A percentile compares a stretch with the other conserved stretches of the same genome.
Conservation (phyloP, 1,140 invertebrate genomes). For the Varroa destructor region DNA sequence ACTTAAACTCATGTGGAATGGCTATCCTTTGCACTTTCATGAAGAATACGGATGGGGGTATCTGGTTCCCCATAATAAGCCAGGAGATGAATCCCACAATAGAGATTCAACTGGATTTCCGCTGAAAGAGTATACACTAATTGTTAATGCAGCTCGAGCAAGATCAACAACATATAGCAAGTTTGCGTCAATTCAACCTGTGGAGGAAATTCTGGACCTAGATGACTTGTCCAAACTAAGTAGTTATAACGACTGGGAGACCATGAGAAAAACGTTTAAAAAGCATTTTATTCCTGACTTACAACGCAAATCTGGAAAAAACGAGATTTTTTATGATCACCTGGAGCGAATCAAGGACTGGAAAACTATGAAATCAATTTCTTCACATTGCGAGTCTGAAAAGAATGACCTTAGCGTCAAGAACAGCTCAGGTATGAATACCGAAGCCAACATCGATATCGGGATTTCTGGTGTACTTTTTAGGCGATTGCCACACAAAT, state of each 20-base stretch:
- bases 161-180: background rate
- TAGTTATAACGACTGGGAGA: slow-evolving; percentile 7
- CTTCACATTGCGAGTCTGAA: too few species aligned
- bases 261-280: background rate
- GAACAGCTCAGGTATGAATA: background rate
- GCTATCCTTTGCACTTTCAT: slow-evolving; percentile 73
- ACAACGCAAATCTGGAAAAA: background rate
- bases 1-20: slow-evolving; percentile 77
- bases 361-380: too few species aligned
- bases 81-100: background rate
- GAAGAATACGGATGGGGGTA: slow-evolving; percentile 80
- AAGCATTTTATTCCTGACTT: background rate
- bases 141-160: slow-evolving; percentile 27
- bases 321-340: background rate
- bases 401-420: too few species aligned
- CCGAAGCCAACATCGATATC: slow-evolving; percentile 17
- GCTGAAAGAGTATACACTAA: slow-evolving; percentile 28
- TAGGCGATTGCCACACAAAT: background rate
- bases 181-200: background rate
- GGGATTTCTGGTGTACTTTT: background rate
- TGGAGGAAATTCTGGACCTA: background rate
- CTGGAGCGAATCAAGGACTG: too few species aligned
- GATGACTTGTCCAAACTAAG: background rate
- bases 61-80: slow-evolving; percentile 50
- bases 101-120: slow-evolving; percentile 28